Evolutionary conservation across 2,797 vertebrate genomes (phyloP).

Genomic region (Nasua narica): DNA sequence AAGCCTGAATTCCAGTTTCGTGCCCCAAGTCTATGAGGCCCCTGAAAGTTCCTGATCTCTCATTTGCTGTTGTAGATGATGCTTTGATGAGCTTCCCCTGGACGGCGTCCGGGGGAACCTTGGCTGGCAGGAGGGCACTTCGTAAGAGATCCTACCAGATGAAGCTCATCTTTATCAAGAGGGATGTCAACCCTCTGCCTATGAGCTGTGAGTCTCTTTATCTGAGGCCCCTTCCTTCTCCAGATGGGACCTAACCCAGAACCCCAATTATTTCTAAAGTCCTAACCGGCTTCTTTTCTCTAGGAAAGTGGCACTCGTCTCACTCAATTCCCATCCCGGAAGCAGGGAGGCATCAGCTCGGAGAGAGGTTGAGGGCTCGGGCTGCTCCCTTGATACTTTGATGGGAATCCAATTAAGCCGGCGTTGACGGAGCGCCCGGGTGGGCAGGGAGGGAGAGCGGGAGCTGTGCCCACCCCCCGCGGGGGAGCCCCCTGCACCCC

Average conservation of each 20-base stretch:
- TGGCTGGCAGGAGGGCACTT: constrained; percentile 14
- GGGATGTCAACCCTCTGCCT: neutral
- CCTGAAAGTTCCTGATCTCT: neutral
- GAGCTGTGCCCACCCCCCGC: neutral
- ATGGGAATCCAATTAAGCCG: neutral
- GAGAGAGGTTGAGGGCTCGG: neutral
- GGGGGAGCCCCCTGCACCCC: rapidly evolving
- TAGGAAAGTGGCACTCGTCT: constrained; percentile 38
- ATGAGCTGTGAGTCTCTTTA: neutral
- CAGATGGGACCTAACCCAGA: constrained; percentile 45
- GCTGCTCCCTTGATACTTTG: neutral
- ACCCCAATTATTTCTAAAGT: constrained; percentile 54
- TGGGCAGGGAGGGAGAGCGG: neutral
- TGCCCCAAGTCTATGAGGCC: neutral
- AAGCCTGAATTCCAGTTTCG: neutral
- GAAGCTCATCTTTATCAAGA: constrained; percentile 43
- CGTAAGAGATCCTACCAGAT: neutral
- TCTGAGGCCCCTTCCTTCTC: neutral
- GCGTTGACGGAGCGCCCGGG: neutral
- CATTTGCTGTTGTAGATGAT: neutral
- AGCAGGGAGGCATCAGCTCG: constrained; percentile 35
- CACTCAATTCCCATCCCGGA: constrained; percentile 38
- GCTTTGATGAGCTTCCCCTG: neutral
- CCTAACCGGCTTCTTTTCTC: constrained; percentile 56
- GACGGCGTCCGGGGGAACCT: neutral